Conservation (phyloP, 2,888 invertebrate genomes). For the Drosophila trichaetosa region DNA sequence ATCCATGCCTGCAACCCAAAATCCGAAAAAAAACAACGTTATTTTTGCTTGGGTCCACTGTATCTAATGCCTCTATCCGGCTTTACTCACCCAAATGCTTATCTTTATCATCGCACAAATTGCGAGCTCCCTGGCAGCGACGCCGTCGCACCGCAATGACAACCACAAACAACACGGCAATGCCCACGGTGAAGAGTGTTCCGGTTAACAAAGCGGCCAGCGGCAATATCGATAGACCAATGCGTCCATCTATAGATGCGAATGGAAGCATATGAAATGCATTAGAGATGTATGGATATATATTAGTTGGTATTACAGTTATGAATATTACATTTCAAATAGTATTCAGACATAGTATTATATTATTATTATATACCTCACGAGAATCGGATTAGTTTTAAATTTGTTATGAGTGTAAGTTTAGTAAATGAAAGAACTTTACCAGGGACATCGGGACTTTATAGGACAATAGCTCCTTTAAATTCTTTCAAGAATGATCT, state of each 20-base stretch:
- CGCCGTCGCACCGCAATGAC: conserved; percentile 88
- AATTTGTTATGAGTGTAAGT: too few relatives aligned
- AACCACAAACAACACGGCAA: conserved; percentile 88
- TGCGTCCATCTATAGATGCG: conserved; percentile 87
- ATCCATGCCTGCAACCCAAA: conserved; percentile 83
- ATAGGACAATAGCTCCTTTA: too few relatives aligned
- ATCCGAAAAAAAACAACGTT: not conserved
- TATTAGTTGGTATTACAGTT: not conserved
- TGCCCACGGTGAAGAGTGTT: conserved; percentile 88
- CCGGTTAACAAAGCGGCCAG: conserved; percentile 89
- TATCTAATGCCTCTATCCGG: conserved; percentile 2
- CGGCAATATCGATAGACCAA: conserved; percentile 89
- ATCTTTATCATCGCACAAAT: conserved; percentile 85
- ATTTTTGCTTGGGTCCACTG: conserved; percentile 4
- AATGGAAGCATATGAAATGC: not conserved
- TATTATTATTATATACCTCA: not conserved
- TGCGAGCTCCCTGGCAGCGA: conserved; percentile 86
- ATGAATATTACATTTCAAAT: not conserved
- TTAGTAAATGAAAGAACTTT: too few relatives aligned
- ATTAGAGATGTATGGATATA: not conserved
- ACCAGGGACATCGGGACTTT: too few relatives aligned
- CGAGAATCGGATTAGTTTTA: too few relatives aligned
- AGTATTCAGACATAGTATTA: not conserved
- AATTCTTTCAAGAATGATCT: too few relatives aligned
- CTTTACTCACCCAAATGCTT: conserved; percentile 84